Evolutionary conservation across 1,140 invertebrate species (phyloP).

Genomic region (Drosophila quadrilineata): DNA sequence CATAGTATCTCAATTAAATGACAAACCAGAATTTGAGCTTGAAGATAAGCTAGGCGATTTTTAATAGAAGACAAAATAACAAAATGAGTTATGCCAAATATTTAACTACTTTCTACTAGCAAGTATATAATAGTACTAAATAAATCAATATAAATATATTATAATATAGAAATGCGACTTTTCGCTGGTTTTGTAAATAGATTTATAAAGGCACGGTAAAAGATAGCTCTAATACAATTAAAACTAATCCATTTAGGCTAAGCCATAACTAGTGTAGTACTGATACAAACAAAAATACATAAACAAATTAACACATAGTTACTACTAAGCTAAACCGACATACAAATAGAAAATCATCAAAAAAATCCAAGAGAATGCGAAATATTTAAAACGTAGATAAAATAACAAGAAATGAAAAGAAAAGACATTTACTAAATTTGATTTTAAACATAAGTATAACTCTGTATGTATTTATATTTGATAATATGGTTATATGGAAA

Average conservation of each 20-base stretch:
- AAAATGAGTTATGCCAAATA: conserved; percentile 72
- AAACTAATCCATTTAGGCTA: conserved; percentile 47
- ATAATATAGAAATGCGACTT: conserved; percentile 13
- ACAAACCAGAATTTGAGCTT: conserved; percentile 27
- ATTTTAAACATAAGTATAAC: conserved; percentile 24
- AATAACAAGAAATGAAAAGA: conserved; percentile 5
- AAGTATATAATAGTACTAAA: not conserved
- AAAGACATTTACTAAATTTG: conserved; percentile 39
- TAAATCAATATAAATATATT: conserved; percentile 34
- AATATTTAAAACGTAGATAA: conserved; percentile 2
- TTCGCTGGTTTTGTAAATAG: conserved; percentile 50
- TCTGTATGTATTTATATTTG: conserved; percentile 70
- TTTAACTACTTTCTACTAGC: conserved; percentile 35
- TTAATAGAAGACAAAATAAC: conserved; percentile 47
- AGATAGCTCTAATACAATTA: conserved; percentile 54
- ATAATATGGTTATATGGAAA: conserved; percentile 10
- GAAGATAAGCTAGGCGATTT: conserved; percentile 49
- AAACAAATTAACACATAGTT: conserved; percentile 56
- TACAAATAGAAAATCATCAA: conserved; percentile 22
- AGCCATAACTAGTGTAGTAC: conserved; percentile 40
- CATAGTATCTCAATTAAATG: conserved; percentile 36
- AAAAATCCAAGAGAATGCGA: conserved; percentile 24
- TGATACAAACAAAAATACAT: conserved; percentile 30
- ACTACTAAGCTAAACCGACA: conserved; percentile 50
- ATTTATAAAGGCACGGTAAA: conserved; percentile 59